Evolutionary conservation across 2,113 vertebrate species (phyloP).

Genomic region (Callospermophilus lateralis): DNA sequence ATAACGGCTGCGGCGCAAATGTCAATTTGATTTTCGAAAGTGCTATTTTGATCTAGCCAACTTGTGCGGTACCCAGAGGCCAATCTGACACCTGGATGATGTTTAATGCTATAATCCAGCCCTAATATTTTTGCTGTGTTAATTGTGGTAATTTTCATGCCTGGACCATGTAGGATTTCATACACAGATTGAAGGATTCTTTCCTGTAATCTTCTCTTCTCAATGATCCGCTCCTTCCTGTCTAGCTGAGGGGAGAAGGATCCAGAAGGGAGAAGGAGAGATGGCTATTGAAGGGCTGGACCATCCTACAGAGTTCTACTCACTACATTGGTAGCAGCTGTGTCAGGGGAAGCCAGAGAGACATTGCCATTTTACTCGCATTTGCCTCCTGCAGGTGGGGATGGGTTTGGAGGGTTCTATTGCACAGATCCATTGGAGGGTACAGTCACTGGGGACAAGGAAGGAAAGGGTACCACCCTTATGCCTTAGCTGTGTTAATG

Average conservation of each 20-base stretch:
- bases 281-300: neutral
- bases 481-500: neutral
- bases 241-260: neutral
- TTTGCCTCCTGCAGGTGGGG: neutral
- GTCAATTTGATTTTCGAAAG: neutral
- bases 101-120: neutral
- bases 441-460: neutral
- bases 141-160: neutral
- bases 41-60: neutral
- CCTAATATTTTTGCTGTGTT: neutral
- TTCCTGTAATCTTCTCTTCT: neutral
- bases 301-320: neutral
- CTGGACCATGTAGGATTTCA: neutral
- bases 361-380: neutral
- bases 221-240: neutral
- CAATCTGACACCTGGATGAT: neutral
- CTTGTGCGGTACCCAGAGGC: neutral
- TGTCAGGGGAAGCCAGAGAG: no score
- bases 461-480: neutral
- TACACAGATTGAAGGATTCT: neutral
- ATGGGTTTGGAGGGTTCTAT: neutral
- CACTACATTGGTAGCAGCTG: no score
- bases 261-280: neutral
- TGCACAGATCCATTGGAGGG: neutral
- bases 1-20: neutral